These are phyloP conservation scores for Potamilus streckersoni DNA, from an alignment of 1,140 invertebrate genomes.

Conservation along the genomic window DNA sequence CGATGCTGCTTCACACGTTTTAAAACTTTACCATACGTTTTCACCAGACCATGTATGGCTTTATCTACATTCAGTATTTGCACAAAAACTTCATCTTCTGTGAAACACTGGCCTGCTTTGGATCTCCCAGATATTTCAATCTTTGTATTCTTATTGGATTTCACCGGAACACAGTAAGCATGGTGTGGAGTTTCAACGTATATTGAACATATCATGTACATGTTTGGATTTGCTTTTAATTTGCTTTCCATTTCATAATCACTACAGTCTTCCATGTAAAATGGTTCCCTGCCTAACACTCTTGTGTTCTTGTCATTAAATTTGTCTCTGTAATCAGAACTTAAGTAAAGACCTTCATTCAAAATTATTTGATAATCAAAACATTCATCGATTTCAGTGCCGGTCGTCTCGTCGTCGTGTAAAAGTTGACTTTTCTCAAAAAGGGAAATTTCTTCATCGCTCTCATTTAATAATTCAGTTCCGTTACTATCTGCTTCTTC, in stretches of 20 bases:
- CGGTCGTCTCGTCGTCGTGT: constrained; percentile 3
- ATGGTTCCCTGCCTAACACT: background rate
- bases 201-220: constrained; percentile 42
- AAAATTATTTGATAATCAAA: constrained; percentile 2
- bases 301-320: constrained; percentile 4
- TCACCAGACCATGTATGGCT: constrained; percentile 6
- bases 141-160: constrained; percentile 13
- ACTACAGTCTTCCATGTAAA: constrained; percentile 12
- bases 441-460: constrained; percentile 12
- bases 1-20: constrained; percentile 40
- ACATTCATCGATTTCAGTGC: background rate
- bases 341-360: constrained; percentile 8
- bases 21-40: constrained; percentile 43
- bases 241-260: constrained; percentile 8
- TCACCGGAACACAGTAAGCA: constrained; percentile 34
- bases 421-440: constrained; percentile 23
- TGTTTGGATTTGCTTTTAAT: constrained; percentile 20
- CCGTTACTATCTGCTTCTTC: background rate
- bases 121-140: constrained; percentile 54
- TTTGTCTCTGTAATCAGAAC: constrained; percentile 5
- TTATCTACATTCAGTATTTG: constrained; percentile 38
- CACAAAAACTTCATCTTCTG: constrained; percentile 58
- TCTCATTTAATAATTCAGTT: too few relatives aligned
- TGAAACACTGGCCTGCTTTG: constrained; percentile 53
- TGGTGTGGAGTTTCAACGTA: constrained; percentile 43